Evolutionary conservation across 2,888 invertebrate genomes (phyloP), one percentile per base, ranked within the genome.

Genomic region (Nomada ruficornis): DNA sequence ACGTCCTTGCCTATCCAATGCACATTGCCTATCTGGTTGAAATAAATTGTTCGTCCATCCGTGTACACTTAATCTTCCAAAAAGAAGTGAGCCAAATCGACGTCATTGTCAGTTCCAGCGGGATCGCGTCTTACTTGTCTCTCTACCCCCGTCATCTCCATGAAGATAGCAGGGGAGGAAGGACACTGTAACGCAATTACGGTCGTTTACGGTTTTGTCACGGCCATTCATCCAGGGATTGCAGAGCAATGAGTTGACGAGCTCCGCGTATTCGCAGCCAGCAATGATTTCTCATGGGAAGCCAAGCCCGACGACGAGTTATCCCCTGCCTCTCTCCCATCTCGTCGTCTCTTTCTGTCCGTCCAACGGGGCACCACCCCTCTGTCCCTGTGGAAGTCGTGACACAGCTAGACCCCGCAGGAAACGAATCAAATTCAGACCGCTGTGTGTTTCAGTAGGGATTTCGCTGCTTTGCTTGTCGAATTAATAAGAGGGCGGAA

Each of bases 181-280:
- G 76, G 71, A 42, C 59, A 67, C 64, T 36, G 80, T 82, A 82
- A 88, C 82, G 88, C 82, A 85, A 88, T 88, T 88, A 87, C 79
- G 79, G 73, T 85, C 88, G 88, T 88, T 88, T 88, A 88, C 86
- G 87, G 87, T 88, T 88, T 86, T 88, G 88, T 88, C 88, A 87
- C 86, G 89, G 86, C 79, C 82, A 87, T 88, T 88, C 87, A 87
- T 87, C 86, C 71, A 78, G 88, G 86, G 87, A 89, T 89, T 82
- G 88, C 86, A 81, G 82, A 74, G 83, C 84, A 74, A 87, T 65
- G 82, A 78, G 86, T 83, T 84, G 87, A 86, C 86, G 89, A 89
- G 88, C 74, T 57, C 67, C 71, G 65, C 77, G 84, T 83, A 86
- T 82, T 80, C 77, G 74, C 85, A 82, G 71, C 52, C 70, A 23